A percentile compares a stretch with the other conserved stretches of the same genome.
phyloP scores from a whole-genome alignment of 2,113 vertebrate genomes.

The Cyrtonyx montezumae region DNA sequence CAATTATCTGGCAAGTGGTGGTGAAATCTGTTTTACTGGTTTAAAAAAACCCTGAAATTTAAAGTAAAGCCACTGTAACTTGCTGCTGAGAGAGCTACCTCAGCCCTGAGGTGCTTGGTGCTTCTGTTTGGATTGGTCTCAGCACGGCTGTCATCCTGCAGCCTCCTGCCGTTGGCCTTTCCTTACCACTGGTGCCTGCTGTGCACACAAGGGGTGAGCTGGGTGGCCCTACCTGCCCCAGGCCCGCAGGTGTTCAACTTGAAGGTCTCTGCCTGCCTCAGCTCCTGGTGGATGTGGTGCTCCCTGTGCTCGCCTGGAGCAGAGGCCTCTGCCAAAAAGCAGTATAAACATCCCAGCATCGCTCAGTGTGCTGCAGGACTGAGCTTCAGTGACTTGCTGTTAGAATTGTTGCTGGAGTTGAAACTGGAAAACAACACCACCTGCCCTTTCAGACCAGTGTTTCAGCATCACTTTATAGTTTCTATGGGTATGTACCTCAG shows the following conservation, averaged over 20 bases:
- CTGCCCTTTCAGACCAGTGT: background rate
- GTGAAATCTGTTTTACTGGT: background rate
- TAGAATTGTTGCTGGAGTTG: background rate
- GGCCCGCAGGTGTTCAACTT: background rate
- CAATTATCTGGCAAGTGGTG: background rate
- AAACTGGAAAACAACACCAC: background rate
- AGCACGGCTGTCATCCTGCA: accelerated
- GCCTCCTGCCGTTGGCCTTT: background rate
- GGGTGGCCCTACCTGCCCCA: background rate
- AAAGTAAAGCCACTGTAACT: background rate
- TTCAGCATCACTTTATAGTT: background rate
- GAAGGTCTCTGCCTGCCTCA: background rate
- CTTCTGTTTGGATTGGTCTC: accelerated
- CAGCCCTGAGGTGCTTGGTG: background rate
- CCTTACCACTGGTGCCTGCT: background rate
- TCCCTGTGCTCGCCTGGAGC: background rate
- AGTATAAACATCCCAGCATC: background rate
- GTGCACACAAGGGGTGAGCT: background rate
- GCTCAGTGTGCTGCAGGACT: background rate
- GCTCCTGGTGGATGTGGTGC: background rate
- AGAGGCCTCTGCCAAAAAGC: background rate
- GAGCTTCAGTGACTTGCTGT: background rate
- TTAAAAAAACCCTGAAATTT: background rate
- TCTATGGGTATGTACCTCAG: background rate
- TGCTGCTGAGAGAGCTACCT: background rate